A percentile compares a stretch with the other conserved stretches of the same genome.
phyloP scores from a whole-genome alignment of 2,797 vertebrate genomes.

The Ceyx erithaca region DNA sequence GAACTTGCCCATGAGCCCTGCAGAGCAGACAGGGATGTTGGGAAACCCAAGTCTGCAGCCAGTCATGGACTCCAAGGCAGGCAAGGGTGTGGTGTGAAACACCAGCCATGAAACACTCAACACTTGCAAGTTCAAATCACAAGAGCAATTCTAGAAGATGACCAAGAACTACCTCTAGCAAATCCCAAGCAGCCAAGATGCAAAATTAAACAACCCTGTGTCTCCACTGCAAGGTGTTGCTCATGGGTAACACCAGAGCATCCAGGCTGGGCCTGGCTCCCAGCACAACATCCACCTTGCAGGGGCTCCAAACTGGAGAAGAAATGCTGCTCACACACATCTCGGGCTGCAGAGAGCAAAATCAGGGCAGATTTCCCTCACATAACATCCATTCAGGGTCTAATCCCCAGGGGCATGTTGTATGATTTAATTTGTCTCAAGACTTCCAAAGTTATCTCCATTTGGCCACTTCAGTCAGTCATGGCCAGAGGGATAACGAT shows the following conservation, averaged over 20 bases:
- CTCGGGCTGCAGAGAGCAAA: not conserved
- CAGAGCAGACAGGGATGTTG: not conserved
- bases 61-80: not conserved
- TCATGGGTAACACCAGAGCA: conserved; percentile 45
- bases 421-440: not conserved
- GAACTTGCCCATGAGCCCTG: not conserved
- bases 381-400: accelerated
- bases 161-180: not conserved
- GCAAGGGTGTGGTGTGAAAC: not conserved
- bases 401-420: accelerated
- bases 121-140: accelerated
- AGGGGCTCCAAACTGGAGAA: not conserved
- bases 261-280: conserved; percentile 2
- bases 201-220: not conserved
- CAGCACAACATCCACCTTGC: not conserved
- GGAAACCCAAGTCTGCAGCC: not conserved
- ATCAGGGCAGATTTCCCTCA: not conserved
- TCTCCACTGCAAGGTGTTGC: conserved; percentile 33
- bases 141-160: accelerated
- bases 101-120: accelerated
- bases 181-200: not conserved
- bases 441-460: not conserved
- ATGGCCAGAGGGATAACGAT: not conserved
- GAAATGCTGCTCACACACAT: not conserved
- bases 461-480: not conserved